phyloP scores from a whole-genome alignment of 2,797 vertebrate species.

The Toxotes lorentzi region DNA sequence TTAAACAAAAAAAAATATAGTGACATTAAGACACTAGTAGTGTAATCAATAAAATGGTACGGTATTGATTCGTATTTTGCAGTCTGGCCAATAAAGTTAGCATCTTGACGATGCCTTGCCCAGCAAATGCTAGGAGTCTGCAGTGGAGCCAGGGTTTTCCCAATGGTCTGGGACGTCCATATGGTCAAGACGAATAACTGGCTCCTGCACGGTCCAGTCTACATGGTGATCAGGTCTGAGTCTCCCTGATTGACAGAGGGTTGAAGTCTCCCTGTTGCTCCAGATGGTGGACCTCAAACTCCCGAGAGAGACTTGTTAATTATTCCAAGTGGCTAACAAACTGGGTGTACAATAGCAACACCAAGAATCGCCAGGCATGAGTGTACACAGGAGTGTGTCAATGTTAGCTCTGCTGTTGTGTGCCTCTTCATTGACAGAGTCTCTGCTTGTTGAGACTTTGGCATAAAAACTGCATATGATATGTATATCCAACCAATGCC shows the following conservation, averaged over 20 bases:
- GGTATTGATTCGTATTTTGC: slow-evolving; percentile 1
- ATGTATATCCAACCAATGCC: not conserved
- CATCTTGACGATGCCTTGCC: slow-evolving; percentile 25
- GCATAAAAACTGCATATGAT: not conserved
- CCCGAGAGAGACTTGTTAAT: slow-evolving; percentile 43
- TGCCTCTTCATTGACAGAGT: slow-evolving; percentile 12
- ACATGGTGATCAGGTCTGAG: slow-evolving; percentile 22
- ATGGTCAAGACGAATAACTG: slow-evolving; percentile 55
- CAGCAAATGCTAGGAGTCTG: slow-evolving; percentile 35
- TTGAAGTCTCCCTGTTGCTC: slow-evolving; percentile 26
- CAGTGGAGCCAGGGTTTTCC: slow-evolving; percentile 28
- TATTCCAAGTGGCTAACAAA: slow-evolving; percentile 59
- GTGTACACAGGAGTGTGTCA: slow-evolving; percentile 26
- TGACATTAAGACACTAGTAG: not conserved
- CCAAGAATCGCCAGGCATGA: slow-evolving; percentile 9
- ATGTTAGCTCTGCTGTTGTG: not conserved
- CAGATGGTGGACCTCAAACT: slow-evolving; percentile 58
- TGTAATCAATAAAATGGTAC: not conserved
- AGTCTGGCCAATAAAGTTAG: slow-evolving; percentile 7
- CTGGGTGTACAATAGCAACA: slow-evolving; percentile 5
- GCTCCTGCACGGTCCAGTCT: slow-evolving; percentile 20
- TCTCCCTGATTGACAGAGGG: slow-evolving; percentile 28
- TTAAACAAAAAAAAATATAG: not conserved
- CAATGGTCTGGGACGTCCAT: slow-evolving; percentile 33
- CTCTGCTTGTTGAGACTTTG: not conserved